phyloP scores from a whole-genome alignment of 2,888 invertebrate species.

The Liopterus haemorrhoidalis region DNA sequence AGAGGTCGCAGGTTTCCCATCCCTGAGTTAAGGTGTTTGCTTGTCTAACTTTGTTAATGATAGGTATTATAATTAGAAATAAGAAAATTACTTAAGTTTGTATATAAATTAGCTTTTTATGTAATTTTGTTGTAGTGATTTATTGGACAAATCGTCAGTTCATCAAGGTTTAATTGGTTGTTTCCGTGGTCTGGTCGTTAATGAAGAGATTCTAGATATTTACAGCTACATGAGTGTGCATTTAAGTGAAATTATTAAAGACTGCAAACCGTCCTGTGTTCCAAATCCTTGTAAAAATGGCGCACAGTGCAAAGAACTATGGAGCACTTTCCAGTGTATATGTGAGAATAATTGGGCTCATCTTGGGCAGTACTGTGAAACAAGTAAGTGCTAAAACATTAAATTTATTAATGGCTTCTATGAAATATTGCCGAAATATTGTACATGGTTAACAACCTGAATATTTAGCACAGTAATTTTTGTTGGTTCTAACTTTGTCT shows the following conservation, averaged over 20 bases:
- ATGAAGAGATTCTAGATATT: conserved; percentile 84
- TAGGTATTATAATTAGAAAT: no score
- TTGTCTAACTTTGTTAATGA: no score
- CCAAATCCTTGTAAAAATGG: conserved; percentile 91
- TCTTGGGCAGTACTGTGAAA: conserved; percentile 82
- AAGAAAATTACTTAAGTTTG: no score
- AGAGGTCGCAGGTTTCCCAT: no score
- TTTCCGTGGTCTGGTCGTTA: conserved; percentile 86
- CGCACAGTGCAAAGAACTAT: conserved; percentile 82
- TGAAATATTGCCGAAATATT: not conserved
- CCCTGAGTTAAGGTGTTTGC: no score
- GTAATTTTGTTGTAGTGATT: conserved; percentile 63
- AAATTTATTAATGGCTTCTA: not conserved
- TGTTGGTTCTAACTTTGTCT: not conserved
- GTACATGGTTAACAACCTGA: no score
- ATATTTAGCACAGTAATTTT: no score
- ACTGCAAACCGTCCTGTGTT: conserved; percentile 90
- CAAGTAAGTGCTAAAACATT: conserved; percentile 59
- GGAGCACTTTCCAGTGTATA: conserved; percentile 88
- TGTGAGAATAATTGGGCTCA: conserved; percentile 93
- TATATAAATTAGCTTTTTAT: no score
- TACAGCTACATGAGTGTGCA: conserved; percentile 90
- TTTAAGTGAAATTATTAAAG: conserved; percentile 83
- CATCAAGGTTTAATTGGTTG: conserved; percentile 89
- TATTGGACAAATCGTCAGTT: conserved; percentile 74